Evolutionary conservation across 2,888 invertebrate species (phyloP).

Genomic region (Furcula furcula): DNA sequence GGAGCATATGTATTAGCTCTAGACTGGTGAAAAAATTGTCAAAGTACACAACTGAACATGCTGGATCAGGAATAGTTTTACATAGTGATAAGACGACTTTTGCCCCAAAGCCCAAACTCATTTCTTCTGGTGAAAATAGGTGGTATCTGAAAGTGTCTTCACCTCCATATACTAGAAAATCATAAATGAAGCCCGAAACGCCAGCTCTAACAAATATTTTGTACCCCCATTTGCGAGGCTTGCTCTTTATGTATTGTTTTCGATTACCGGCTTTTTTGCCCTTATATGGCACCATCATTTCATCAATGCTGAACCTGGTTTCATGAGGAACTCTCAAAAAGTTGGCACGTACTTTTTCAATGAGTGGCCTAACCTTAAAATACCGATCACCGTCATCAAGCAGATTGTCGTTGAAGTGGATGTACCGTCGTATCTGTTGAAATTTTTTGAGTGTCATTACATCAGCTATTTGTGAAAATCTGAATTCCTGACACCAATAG

Average conservation of each 20-base stretch:
- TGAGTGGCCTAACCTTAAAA: too few relatives aligned
- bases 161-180: constrained; percentile 9
- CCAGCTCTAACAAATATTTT: constrained; percentile 28
- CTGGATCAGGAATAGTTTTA: constrained; percentile 7
- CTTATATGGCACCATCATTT: constrained; percentile 35
- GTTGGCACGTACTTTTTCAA: too few relatives aligned
- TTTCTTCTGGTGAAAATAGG: constrained; percentile 8
- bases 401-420: too few relatives aligned
- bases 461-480: constrained; percentile 7
- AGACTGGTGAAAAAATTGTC: neutral
- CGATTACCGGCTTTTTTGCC: constrained; percentile 25
- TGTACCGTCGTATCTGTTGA: constrained; percentile 5
- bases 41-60: neutral
- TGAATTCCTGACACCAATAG: constrained; percentile 7
- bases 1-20: neutral
- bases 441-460: constrained; percentile 8
- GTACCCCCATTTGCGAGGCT: constrained; percentile 32
- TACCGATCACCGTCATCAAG: too few relatives aligned
- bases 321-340: too few relatives aligned
- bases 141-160: constrained; percentile 9
- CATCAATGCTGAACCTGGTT: constrained; percentile 27
- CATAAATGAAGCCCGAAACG: constrained; percentile 17
- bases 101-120: constrained; percentile 16
- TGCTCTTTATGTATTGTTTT: constrained; percentile 28
- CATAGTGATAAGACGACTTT: constrained; percentile 17